A percentile compares a stretch with the other conserved stretches of the same genome.
phyloP scores from a whole-genome alignment of 2,888 invertebrate species.

The Polymixis flavicincta region DNA sequence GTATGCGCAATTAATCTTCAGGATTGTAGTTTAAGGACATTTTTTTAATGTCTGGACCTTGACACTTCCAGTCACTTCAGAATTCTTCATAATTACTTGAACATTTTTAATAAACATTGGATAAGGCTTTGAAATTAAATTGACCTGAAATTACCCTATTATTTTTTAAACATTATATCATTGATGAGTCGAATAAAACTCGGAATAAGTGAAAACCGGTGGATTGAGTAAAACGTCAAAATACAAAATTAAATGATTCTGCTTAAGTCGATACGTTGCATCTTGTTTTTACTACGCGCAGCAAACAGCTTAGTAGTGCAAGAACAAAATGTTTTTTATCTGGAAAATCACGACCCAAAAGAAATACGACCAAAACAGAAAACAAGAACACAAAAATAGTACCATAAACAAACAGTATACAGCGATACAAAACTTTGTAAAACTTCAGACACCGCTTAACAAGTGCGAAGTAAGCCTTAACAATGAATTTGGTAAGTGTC shows the following conservation, averaged over 20 bases:
- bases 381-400: background rate
- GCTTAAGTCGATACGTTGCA: no score
- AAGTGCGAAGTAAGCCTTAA: slow-evolving; percentile 55
- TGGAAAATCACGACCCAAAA: background rate
- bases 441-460: slow-evolving; percentile 25
- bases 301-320: background rate
- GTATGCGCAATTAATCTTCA: background rate
- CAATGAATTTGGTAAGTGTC: slow-evolving; percentile 75
- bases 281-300: background rate
- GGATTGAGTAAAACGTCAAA: background rate
- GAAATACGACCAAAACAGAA: background rate
- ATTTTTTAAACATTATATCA: background rate
- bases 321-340: background rate
- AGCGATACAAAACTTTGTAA: slow-evolving; percentile 24
- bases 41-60: background rate
- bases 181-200: background rate
- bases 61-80: background rate
- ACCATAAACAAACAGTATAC: slow-evolving; percentile 28
- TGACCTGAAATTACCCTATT: no score
- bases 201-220: no score
- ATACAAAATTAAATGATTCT: background rate
- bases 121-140: background rate
- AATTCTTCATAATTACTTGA: background rate
- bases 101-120: no score
- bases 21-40: background rate